Evolutionary conservation across 2,113 vertebrate genomes (phyloP).

Genomic region (Melanerpes formicivorus): DNA sequence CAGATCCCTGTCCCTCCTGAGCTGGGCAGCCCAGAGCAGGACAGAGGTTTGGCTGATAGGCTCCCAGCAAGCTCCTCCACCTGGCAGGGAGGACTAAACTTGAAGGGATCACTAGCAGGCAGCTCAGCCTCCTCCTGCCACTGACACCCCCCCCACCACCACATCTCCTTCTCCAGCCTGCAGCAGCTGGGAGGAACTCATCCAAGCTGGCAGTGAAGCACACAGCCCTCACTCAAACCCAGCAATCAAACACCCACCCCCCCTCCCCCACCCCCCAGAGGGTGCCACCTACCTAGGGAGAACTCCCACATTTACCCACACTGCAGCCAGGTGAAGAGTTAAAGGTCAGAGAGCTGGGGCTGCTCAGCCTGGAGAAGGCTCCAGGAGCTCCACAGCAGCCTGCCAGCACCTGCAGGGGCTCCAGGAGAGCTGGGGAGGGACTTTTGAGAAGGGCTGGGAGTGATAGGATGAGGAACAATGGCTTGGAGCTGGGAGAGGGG

Average conservation of each 20-base stretch:
- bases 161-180: neutral
- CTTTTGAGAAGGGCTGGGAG: neutral
- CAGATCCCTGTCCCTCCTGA: too few species aligned
- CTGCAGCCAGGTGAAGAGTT: neutral
- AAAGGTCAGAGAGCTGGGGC: too few species aligned
- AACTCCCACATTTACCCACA: neutral
- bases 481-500: too few species aligned
- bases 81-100: neutral
- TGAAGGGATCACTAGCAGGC: neutral
- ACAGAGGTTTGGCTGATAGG: neutral
- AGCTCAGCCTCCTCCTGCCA: neutral
- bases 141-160: neutral
- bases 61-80: neutral
- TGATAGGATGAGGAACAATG: too few species aligned
- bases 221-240: neutral
- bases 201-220: neutral
- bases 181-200: neutral
- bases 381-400: too few species aligned
- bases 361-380: too few species aligned
- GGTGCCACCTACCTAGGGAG: neutral
- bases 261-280: neutral
- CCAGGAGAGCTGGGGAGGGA: neutral
- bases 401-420: too few species aligned
- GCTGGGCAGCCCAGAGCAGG: too few species aligned
- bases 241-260: neutral